A percentile compares a stretch with the other conserved stretches of the same genome.
These are phyloP conservation scores for Hybognathus amarus DNA, from an alignment of 2,797 vertebrate genomes.

Conservation along the genomic window DNA sequence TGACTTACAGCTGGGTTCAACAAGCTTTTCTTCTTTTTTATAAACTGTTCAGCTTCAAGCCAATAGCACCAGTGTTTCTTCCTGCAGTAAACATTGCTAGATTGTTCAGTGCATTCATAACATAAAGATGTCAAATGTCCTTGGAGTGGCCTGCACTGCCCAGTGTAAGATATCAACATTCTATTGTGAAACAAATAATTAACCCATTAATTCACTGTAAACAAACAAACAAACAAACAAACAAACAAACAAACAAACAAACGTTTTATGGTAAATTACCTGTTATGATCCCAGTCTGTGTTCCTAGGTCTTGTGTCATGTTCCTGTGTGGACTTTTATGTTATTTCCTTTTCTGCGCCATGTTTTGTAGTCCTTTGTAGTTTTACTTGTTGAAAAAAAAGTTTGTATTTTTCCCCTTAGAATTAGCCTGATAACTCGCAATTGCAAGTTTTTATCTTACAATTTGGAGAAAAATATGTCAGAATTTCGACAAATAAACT, in stretches of 20 bases:
- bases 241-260: too few relatives aligned
- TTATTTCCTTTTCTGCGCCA: too few relatives aligned
- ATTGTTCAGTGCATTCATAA: slow-evolving; percentile 5
- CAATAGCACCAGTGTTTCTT: slow-evolving; percentile 3
- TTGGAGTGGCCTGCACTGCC: neutral
- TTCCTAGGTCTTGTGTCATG: too few relatives aligned
- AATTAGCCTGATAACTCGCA: too few relatives aligned
- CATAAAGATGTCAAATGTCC: neutral
- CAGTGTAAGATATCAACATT: neutral
- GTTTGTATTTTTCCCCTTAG: too few relatives aligned
- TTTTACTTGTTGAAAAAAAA: too few relatives aligned
- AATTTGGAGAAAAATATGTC: too few relatives aligned
- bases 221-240: neutral
- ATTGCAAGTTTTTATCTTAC: too few relatives aligned
- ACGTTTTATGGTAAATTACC: neutral
- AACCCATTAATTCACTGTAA: neutral
- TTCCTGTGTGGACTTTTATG: too few relatives aligned
- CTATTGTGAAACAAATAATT: neutral
- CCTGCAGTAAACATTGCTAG: slow-evolving; percentile 16
- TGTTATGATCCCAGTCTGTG: neutral
- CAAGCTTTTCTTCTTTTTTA: slow-evolving; percentile 1
- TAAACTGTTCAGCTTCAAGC: slow-evolving; percentile 11
- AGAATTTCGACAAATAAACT: too few relatives aligned
- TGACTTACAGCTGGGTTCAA: slow-evolving; percentile 38
- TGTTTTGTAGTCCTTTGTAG: too few relatives aligned